Base-by-base conservation (phyloP, 2,888 invertebrate genomes). In the Dermolepida albohirtum region DNA sequence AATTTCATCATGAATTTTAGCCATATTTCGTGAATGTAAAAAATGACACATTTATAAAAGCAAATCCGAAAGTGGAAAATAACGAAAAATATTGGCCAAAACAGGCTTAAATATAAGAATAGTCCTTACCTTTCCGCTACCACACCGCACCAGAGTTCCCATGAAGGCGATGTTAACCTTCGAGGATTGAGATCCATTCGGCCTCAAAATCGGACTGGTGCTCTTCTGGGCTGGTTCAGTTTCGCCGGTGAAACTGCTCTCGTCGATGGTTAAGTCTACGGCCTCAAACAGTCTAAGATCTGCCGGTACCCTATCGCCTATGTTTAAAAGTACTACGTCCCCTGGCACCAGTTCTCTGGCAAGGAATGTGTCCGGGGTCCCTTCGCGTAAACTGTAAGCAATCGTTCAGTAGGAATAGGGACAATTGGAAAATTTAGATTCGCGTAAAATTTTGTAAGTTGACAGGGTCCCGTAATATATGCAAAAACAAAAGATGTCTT, bases 211-310 rank as follows among this genome's bases (percentile, higher is more conserved):
- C 5, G 91, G 87, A 49, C 88, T 87, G 0, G 90, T 90, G 68
- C 87, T 89, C 83, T 96, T 96, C 43, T 86, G 86, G 0, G 94
- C 92, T 12, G 99, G 98, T 80, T 98, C 96, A 0, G 97, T 97
- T 85, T 99, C 99, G 4, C 99, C 99, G 0, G 99, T 99, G 82
- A 99, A 98, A 74, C 97, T 97, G 62, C 97, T 97, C 85, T 99
- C 99, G 83, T 99, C 99, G 54, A 99, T 92, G 2, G 94, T 92
- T 72, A 99, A 86, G 84, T 98, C 98, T 11, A 92, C 90, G 0
- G 96, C 90, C 82, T 98, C 97, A 82, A 93, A 93, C n/a, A 99
- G 87, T 40, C 99, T 87, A 40, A 98, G 85, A 85, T 99, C 99
- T 0, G 98, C 99, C 5, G 99, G 98, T 49, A 99, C 96, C 64